A percentile compares a stretch with the other conserved stretches of the same genome.
These are phyloP conservation scores for Chelonus insularis DNA, from an alignment of 1,140 invertebrate genomes.

Conservation along the genomic window DNA sequence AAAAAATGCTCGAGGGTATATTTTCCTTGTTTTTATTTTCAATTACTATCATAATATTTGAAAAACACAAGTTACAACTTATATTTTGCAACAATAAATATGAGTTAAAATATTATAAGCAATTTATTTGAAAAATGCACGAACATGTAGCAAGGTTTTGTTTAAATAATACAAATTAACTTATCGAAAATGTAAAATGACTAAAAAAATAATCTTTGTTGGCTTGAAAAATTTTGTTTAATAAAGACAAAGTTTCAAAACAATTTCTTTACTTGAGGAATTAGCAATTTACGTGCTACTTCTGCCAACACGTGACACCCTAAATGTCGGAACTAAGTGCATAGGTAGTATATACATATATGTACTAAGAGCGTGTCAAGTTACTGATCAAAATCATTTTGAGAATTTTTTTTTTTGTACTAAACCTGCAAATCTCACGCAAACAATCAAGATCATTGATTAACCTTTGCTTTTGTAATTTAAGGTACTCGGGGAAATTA, in stretches of 20 bases:
- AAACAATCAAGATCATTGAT: slow-evolving; percentile 31
- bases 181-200: no score
- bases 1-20: background rate
- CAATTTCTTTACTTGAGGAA: slow-evolving; percentile 3
- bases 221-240: background rate
- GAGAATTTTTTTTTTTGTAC: slow-evolving; percentile 22
- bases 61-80: no score
- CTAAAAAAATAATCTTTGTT: no score
- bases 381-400: slow-evolving; percentile 15
- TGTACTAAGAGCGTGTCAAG: slow-evolving; percentile 22
- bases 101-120: no score
- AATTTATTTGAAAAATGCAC: no score
- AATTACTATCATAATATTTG: no score
- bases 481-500: no score
- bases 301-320: slow-evolving; percentile 14
- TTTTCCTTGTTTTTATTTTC: no score
- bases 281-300: slow-evolving; percentile 16
- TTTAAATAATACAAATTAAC: no score
- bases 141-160: no score
- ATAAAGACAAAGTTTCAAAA: background rate
- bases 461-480: slow-evolving; percentile 3
- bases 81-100: no score
- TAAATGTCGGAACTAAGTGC: slow-evolving; percentile 8
- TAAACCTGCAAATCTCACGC: slow-evolving; percentile 42
- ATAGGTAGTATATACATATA: background rate